Evolutionary conservation across 2,888 invertebrate species (phyloP).

Genomic region (Coleophora deauratella): DNA sequence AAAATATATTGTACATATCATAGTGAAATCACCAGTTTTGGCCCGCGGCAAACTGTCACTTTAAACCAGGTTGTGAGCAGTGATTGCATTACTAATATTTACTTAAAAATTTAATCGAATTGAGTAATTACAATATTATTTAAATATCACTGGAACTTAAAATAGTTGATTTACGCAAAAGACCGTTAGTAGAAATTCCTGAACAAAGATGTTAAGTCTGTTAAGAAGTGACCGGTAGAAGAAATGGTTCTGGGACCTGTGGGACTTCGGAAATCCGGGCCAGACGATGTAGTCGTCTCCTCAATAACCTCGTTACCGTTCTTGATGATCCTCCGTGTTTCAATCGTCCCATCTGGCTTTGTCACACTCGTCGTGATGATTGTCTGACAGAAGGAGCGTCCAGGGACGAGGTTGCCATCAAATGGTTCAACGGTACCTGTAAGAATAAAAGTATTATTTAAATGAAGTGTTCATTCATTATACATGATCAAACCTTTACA

Average conservation of each 20-base stretch:
- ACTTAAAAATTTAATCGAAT: too few relatives aligned
- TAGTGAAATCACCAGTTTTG: too few relatives aligned
- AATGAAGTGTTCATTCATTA: too few relatives aligned
- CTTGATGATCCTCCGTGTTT: constrained; percentile 56
- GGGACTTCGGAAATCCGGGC: constrained; percentile 26
- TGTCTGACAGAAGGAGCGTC: constrained; percentile 53
- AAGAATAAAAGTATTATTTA: neutral
- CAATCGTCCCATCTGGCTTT: constrained; percentile 56
- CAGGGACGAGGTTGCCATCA: constrained; percentile 42
- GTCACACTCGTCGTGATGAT: constrained; percentile 60
- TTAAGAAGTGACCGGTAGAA: constrained; percentile 35
- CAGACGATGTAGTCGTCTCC: constrained; percentile 38
- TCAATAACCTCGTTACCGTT: constrained; percentile 56
- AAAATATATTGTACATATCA: too few relatives aligned
- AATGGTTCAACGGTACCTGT: constrained; percentile 28
- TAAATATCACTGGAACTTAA: too few relatives aligned
- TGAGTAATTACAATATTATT: too few relatives aligned
- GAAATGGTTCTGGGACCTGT: constrained; percentile 36
- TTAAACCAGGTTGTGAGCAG: too few relatives aligned
- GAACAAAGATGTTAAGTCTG: constrained; percentile 48
- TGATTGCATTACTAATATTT: too few relatives aligned
- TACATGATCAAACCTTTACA: too few relatives aligned
- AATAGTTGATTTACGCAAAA: too few relatives aligned
- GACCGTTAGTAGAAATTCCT: constrained; percentile 44
- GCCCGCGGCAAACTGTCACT: too few relatives aligned